Conservation (phyloP, 35 echinoderm and acorn worm species). For the Heliocidaris tuberculata region DNA sequence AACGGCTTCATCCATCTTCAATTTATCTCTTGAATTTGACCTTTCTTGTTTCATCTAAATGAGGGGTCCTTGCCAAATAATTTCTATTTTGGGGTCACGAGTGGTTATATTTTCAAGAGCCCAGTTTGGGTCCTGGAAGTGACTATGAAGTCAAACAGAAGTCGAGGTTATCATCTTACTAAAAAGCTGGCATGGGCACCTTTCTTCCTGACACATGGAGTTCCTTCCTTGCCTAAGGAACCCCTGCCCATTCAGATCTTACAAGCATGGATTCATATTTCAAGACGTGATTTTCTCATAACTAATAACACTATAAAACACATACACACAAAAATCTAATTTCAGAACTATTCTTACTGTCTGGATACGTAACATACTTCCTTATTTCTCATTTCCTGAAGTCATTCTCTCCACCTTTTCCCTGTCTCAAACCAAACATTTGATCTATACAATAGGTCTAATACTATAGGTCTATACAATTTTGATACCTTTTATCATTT, state of each 20-base stretch:
- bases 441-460: too few species aligned
- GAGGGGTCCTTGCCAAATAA: neutral
- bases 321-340: neutral
- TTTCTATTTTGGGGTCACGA: neutral
- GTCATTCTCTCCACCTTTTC: too few species aligned
- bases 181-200: neutral
- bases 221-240: neutral
- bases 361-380: too few species aligned
- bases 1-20: neutral
- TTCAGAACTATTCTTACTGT: neutral
- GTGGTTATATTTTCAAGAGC: neutral
- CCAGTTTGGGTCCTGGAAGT: neutral
- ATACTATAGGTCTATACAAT: too few species aligned
- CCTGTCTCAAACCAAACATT: too few species aligned
- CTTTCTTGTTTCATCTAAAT: neutral
- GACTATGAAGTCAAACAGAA: neutral
- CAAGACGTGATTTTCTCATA: neutral
- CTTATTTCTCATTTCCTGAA: too few species aligned
- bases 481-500: too few species aligned
- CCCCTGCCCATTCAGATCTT: neutral
- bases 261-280: neutral
- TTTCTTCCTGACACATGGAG: neutral
- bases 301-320: neutral
- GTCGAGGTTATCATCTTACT: constrained; percentile 4
- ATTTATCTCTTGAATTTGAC: neutral